Evolutionary conservation across 2,888 invertebrate genomes (phyloP), one percentile per base, ranked within the genome.

Genomic region (Aphrophora alni): DNA sequence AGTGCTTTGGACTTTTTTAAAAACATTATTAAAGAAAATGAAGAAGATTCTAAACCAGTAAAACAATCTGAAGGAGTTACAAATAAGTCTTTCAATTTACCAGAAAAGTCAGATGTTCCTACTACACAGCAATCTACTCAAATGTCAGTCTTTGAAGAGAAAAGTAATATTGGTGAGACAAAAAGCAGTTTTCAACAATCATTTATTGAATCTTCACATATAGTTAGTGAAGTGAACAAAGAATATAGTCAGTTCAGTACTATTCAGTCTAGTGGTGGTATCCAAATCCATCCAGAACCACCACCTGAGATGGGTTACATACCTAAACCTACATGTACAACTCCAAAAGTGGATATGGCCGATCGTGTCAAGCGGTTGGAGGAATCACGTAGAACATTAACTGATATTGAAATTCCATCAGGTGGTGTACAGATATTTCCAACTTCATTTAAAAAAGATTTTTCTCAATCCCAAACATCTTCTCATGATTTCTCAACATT

Each of bases 281-380:
- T 93, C 74, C 90, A 90, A 85, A 86, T 93, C 1, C 89, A 90
- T 78, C 93, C 93, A 0, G 94, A 93, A 85, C 92, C 93, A n/a
- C 93, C 93, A 12, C 93, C 93, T 44, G 92, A 93, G 88, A 92
- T 93, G 73, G 92, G 92, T 59, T 93, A 90, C 84, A 90, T 91
- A 75, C 91, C 93, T 0, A 91, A 91, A 86, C 85, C 85, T 7
- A 85, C 87, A 82, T 86, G 86, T n/a, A 85, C 81, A 84, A 89
- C 85, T 83, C 88, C 86, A 85, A 89, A 88, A 84, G 90, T 91
- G 73, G 89, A 91, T 71, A 89, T 93, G 38, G 89, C 90, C n/a
- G 89, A 91, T 27, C 91, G 91, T 85, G 91, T 92, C 0, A 92
- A 91, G 85, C 90, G 90, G 83, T 87, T 93, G 17, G 91, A 92